Evolutionary conservation across 1,140 invertebrate genomes (phyloP), one percentile per base, ranked within the genome.

Genomic region (Caerostris extrusa): DNA sequence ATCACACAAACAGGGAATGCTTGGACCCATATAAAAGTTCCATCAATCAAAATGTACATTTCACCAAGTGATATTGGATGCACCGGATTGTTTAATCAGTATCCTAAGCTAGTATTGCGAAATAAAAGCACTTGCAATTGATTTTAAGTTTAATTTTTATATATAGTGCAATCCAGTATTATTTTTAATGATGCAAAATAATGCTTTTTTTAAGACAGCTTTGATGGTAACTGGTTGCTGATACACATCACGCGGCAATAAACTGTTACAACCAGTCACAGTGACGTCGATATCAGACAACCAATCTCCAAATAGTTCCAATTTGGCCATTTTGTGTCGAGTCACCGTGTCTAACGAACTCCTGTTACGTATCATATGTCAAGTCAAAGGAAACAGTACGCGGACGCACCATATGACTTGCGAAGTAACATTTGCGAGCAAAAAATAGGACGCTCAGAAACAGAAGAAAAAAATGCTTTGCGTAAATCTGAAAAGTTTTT

Each of bases 21-120:
- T 61, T 83, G 2, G 91, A 86, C 34, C 91, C 82, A 58, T 92
- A 92, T 3, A 86, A 7, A n/a, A 7, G 91, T 92, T 2, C 91
- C 91, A 69, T 92, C 50, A 14, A 92, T 92, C 19, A 92, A 17
- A 71, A 92, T 86, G 50, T 57, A 92, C 91, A 92, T 92, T 17
- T n/a, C 61, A 17, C 58, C 34, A 12, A 5, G 14, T 5, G 55
- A 7, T 53, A 12, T 77, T 77, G 34, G 34, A 34, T 34, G 34
- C 34, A 34, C 34, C 34, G 2, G 34, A 34, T 34, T 34, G 34
- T 34, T 34, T 34, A 34, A 34, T 34, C 34, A 34, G 34, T 34
- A 34, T 34, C 34, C 34, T 34, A 34, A 34, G 34, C 34, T 34
- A 34, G 34, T 34, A 34, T 34, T 34, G 34, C 34, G 2, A 34